Evolutionary conservation across 2,113 vertebrate species (phyloP).

Genomic region (Aphelocoma coerulescens): DNA sequence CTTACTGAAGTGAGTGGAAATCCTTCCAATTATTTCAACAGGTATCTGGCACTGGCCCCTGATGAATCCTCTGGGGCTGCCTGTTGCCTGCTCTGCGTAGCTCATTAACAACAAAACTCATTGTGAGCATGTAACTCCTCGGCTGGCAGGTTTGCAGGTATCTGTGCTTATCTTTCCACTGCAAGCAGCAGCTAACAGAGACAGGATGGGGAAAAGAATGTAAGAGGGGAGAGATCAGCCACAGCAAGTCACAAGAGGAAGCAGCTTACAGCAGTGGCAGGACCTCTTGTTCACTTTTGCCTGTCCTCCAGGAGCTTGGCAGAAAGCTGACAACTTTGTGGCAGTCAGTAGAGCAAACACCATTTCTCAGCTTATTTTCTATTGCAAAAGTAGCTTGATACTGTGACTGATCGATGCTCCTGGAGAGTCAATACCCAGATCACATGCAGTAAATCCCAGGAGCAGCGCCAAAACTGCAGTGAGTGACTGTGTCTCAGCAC

Average conservation of each 20-base stretch:
- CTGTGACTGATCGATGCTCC: not conserved
- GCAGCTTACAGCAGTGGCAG: not conserved
- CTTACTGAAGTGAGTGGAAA: not conserved
- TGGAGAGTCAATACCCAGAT: not conserved
- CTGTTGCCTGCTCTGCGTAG: not conserved
- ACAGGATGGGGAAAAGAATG: not conserved
- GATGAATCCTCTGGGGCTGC: not conserved
- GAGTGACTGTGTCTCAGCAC: not conserved
- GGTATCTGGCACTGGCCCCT: not conserved
- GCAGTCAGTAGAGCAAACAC: not conserved
- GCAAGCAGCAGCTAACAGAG: not conserved
- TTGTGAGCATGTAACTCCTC: not conserved
- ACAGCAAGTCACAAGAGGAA: not conserved
- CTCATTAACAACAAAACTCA: not conserved
- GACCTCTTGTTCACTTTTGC: not conserved
- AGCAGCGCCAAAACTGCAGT: not conserved
- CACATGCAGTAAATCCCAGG: not conserved
- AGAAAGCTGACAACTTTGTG: not conserved
- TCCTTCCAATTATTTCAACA: constrained; percentile 11
- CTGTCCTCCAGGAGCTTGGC: not conserved
- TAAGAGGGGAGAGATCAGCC: not conserved
- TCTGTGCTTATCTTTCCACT: not conserved
- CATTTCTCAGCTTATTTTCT: not conserved
- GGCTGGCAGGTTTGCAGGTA: not conserved
- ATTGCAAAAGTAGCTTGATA: not conserved